These are phyloP conservation scores for Eunapius fragilis DNA, from an alignment of 37 sponge, comb jelly and placozoan species.

Conservation along the genomic window DNA sequence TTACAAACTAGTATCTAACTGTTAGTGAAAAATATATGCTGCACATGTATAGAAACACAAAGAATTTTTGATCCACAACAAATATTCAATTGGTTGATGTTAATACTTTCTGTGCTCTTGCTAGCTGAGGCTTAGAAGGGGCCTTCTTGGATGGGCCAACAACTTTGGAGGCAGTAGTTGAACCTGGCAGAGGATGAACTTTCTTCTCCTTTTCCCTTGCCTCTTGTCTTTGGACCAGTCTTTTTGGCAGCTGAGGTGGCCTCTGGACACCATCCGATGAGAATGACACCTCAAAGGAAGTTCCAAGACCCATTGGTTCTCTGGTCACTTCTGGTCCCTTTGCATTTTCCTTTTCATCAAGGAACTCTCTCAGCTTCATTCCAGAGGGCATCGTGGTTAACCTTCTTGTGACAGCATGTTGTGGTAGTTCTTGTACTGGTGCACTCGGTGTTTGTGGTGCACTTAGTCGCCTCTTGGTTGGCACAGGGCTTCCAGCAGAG, in stretches of 20 bases:
- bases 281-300: neutral
- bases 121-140: neutral
- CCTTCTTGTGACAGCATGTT: neutral
- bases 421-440: neutral
- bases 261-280: neutral
- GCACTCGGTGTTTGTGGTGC: conserved; percentile 22
- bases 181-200: neutral
- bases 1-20: no score
- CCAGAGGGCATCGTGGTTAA: neutral
- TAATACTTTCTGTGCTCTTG: neutral
- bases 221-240: neutral
- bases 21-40: neutral
- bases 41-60: neutral
- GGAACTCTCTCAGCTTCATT: conserved; percentile 36
- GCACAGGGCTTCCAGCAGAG: neutral
- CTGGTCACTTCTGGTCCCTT: neutral
- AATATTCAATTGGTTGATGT: neutral
- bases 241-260: neutral
- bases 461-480: conserved; percentile 17
- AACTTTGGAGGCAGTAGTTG: neutral
- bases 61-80: neutral
- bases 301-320: neutral
- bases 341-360: conserved; percentile 9
- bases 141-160: neutral
- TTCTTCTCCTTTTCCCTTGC: neutral